These are phyloP conservation scores for Aphrocallistes beatrix DNA, from an alignment of 37 sponge, comb jelly and placozoan genomes.

Conservation along the genomic window DNA sequence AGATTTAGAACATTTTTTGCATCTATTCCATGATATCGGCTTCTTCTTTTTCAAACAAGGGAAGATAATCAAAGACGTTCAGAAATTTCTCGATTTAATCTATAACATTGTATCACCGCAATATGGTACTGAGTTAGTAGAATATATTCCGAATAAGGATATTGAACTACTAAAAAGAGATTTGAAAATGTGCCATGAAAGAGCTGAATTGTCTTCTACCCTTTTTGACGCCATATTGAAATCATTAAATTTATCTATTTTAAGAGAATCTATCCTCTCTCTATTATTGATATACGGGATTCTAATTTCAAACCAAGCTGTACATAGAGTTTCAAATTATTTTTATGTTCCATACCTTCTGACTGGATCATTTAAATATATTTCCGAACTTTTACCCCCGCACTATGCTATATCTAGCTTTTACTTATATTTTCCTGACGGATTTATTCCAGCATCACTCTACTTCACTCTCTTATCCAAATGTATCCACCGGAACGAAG, in stretches of 20 bases:
- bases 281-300: neutral
- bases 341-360: neutral
- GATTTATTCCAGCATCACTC: slow-evolving; percentile 6
- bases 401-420: neutral
- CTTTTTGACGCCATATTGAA: neutral
- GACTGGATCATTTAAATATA: neutral
- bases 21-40: slow-evolving; percentile 2
- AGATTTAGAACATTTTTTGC: neutral
- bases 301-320: neutral
- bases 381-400: neutral
- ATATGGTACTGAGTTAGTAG: neutral
- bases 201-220: neutral
- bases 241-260: neutral
- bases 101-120: slow-evolving; percentile 3
- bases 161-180: neutral
- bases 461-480: neutral
- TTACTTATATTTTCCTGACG: neutral
- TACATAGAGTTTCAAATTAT: neutral
- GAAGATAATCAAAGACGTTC: neutral
- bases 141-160: neutral
- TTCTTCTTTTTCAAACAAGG: neutral
- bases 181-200: neutral
- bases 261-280: neutral
- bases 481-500: neutral
- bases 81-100: neutral